Evolutionary conservation across 2,888 invertebrate species (phyloP), one percentile per base, ranked within the genome.

Genomic region (Thyatira batis): DNA sequence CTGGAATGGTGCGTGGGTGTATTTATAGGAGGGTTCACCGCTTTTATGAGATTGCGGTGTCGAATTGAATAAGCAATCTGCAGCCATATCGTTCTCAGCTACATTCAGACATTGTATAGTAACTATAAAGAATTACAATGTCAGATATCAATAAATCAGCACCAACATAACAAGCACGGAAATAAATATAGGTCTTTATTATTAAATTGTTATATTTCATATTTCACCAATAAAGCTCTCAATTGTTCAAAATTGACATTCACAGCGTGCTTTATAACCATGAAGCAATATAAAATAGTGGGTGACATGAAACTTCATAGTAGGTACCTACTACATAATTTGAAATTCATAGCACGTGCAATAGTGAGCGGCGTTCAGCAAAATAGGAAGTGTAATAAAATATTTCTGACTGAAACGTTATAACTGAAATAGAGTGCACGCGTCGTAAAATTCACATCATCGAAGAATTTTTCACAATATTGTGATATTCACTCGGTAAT

Each of bases 291-390:
- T 72, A 74, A 76, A 78, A 78, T 78, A 76, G 60, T 68, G 66
- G 69, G 68, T 71, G 71, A 69, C 73, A 69, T 63, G 71, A 69
- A 72, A 76, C 73, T 70, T 71, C 61, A 70, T 66, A 54, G 66
- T 20, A 45, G 17, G 6, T 69, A 66, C n/a, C n/a, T n/a, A n/a
- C 63, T 69, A 73, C 63, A 73, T 81, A 80, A 81, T 83, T 87
- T 84, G 73, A 80, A 84, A 87, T 87, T 86, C 87, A 80, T 78
- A 80, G 76, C 86, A 82, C 87, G 87, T 78, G 76, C 83, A 78
- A 78, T 78, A 74, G 81, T 79, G 82, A 85, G 76, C 82, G 78
- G 65, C 81, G 81, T 82, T 83, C 84, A 79, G 80, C 82, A 80
- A 85, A 83, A 84, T 82, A 82, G 79, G 82, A 83, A 80, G 78